Evolutionary conservation across 1,140 invertebrate genomes (phyloP), one percentile per base, ranked within the genome.

Genomic region (Ceratosolen fusciceps): DNA sequence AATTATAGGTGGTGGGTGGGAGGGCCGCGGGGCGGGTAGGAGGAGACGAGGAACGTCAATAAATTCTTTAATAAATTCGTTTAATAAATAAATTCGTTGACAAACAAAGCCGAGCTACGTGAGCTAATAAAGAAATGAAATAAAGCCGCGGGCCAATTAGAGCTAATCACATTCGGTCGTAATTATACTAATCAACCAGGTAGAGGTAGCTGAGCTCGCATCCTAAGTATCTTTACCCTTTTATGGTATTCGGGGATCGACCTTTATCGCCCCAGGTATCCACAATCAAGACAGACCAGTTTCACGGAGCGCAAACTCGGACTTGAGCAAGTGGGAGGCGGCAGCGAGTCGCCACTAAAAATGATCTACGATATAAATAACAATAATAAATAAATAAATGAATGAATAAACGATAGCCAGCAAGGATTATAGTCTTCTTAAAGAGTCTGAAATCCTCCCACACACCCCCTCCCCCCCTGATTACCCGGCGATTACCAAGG

Each of bases 101-200:
- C 37, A 21, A 37, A 37, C 21, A 21, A 65, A 65, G 34, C 39
- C 9, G 24, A 67, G 7, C 39, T 39, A 24, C 12, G 9, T 16
- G 26, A 3, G 14, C 29, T 3, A 16, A 26, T 7, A 16, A n/a
- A 5, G 39, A 43, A 39, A 37, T 39, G 37, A 67, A 67, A 39
- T 24, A 67, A 14, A 67, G 1, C 37, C 4, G 26, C 68, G 16
- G 26, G 21, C 43, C 29, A 75, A 75, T 75, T 65, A 75, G 56
- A 16, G 19, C 58, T 75, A 65, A 75, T 65, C 12, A 21, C 19
- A 47, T 75, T 65, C 47, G 4, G 21, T 52, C 2, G 54, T 58
- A 73, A 73, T 76, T 62, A 75, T 49, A 43, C 58, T 65, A 74
- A 62, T 79, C 82, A 65, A 71, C 68, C 47, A 67, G 14, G 39